Conservation (phyloP, 2,113 vertebrate genomes). For the Gambusia holbrooki region DNA sequence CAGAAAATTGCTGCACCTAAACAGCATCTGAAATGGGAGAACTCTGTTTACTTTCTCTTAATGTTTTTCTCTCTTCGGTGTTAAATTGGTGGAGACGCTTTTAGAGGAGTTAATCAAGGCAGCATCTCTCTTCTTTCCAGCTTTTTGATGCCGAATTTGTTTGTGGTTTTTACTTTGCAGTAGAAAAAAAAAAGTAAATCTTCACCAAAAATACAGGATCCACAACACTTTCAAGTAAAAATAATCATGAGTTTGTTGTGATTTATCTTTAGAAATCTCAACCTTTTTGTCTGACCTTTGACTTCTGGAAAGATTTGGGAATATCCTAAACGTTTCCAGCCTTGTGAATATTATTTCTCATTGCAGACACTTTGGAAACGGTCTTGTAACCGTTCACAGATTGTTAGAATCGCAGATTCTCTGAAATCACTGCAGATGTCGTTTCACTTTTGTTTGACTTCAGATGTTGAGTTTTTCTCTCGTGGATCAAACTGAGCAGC, state of each 20-base stretch:
- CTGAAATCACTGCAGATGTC: too few relatives aligned
- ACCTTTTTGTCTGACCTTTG: not conserved
- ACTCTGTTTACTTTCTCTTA: conserved; percentile 45
- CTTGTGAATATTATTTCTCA: not conserved
- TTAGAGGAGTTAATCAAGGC: conserved; percentile 67
- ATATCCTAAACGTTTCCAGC: not conserved
- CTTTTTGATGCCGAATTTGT: conserved; percentile 47
- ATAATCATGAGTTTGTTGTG: not conserved
- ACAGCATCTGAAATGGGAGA: conserved; percentile 38
- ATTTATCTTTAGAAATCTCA: not conserved
- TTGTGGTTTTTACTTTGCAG: conserved; percentile 46
- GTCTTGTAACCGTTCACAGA: not conserved
- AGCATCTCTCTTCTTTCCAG: conserved; percentile 58
- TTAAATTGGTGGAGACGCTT: conserved; percentile 38
- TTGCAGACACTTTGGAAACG: not conserved
- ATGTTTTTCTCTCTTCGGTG: conserved; percentile 43
- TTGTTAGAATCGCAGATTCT: not conserved
- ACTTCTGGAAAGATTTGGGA: not conserved
- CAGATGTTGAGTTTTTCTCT: too few relatives aligned
- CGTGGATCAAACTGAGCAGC: too few relatives aligned
- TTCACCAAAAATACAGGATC: conserved; percentile 33
- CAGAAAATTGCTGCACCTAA: conserved; percentile 27
- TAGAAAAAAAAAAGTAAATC: conserved; percentile 19
- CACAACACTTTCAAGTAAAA: too few relatives aligned
- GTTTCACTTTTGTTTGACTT: too few relatives aligned